Base-by-base conservation (phyloP, 2,888 invertebrate species). In the Resseliella maxima region DNA sequence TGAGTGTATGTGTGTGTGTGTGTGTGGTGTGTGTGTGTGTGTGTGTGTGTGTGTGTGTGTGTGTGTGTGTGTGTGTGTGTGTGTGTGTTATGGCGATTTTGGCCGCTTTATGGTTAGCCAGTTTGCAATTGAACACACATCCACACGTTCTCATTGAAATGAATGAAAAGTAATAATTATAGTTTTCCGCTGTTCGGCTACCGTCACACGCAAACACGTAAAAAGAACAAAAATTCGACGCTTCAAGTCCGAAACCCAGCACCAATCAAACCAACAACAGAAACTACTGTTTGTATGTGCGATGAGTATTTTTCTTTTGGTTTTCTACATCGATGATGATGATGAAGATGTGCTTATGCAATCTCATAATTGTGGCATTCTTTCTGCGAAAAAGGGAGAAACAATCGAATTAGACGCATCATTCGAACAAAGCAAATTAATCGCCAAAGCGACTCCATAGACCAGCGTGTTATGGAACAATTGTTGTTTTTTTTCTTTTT, bases 121-220 rank as follows among this genome's bases (percentile, higher is more conserved):
- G 72, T 72, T 72, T 15, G 31, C 72, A 8, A 72, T 72, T 35
- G 72, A 72, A 72, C 72, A 72, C 72, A 72, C 31, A 31, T 72
- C 72, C 72, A 31, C 31, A 31, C 83, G 83, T 83, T n/a, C 81
- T 18, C 36, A 81, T 38, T 38, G 38, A 24, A 83, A 83, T 83
- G 83, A 36, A 36, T 21, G 81, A 83, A 38, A 38, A 38, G 38
- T 38, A 83, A 83, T 83, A 83, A 83, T 83, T 83, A 83, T 83
- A n/a, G 83, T 36, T 83, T 83, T 83, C 83, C 83, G 83, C 83
- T 83, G 36, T 83, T 83, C 38, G 83, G 38, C 83, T 83, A 83
- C 83, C 59, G 38, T 83, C 83, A 72, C 72, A 72, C 31, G 27
- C 72, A 72, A 72, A 72, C 72, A 72, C 72, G 72, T 35, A 72